Evolutionary conservation across 2,113 vertebrate genomes (phyloP).

Genomic region (Apistogramma diplotaenia): DNA sequence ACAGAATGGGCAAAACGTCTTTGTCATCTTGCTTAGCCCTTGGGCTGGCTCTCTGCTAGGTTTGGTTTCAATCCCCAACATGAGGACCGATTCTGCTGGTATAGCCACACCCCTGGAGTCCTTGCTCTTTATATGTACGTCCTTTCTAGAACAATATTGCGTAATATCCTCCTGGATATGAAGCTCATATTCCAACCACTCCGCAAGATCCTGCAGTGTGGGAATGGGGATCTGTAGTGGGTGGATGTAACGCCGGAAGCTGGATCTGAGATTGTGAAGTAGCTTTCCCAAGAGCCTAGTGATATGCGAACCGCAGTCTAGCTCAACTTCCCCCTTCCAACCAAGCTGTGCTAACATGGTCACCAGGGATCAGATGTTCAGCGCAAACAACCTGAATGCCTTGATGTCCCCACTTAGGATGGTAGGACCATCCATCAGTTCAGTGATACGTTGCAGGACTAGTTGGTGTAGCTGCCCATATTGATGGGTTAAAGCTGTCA

Average conservation of each 20-base stretch:
- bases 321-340: too few relatives aligned
- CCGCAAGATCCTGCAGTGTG: background rate
- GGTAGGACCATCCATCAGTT: too few relatives aligned
- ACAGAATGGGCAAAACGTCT: background rate
- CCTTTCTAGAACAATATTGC: too few relatives aligned
- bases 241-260: background rate
- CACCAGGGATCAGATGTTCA: too few relatives aligned
- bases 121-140: background rate
- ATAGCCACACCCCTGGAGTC: background rate
- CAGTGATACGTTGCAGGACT: too few relatives aligned
- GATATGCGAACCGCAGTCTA: background rate
- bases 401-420: too few relatives aligned
- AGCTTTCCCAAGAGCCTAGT: background rate
- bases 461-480: too few relatives aligned
- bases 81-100: background rate
- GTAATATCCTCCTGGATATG: background rate
- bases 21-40: background rate
- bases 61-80: background rate
- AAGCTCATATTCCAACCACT: background rate
- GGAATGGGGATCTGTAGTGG: background rate
- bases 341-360: too few relatives aligned
- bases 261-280: background rate
- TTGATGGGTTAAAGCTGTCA: too few relatives aligned
- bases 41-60: background rate
- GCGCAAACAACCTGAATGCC: too few relatives aligned